Evolutionary conservation across 1,140 invertebrate genomes (phyloP).

Genomic region (Asobara japonica): DNA sequence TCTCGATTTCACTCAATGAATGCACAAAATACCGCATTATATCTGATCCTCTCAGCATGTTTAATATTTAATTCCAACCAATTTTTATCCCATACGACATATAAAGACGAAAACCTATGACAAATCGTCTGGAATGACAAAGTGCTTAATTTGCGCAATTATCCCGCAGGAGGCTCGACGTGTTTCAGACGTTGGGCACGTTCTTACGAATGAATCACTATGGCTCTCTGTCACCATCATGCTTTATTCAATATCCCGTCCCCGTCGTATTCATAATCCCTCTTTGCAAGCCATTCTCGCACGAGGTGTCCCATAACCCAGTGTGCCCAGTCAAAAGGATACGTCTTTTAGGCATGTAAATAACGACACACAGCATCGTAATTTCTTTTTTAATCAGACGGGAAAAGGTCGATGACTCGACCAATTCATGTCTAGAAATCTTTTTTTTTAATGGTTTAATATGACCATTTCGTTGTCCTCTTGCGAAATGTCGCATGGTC

Average conservation of each 20-base stretch:
- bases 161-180: conserved; percentile 1
- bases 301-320: conserved; percentile 7
- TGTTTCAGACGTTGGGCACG: conserved; percentile 7
- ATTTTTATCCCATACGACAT: neutral
- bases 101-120: conserved; percentile 18
- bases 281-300: neutral
- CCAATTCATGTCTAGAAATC: neutral
- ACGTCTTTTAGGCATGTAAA: conserved; percentile 12
- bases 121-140: conserved; percentile 14
- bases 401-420: conserved; percentile 8
- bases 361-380: neutral
- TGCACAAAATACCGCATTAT: too few relatives aligned
- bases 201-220: conserved; percentile 2
- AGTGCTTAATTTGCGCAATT: conserved; percentile 17
- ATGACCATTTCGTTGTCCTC: neutral
- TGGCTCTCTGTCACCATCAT: neutral
- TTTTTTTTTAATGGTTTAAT: neutral
- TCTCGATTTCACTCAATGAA: too few relatives aligned
- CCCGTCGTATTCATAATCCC: conserved; percentile 7
- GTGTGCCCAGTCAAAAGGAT: neutral
- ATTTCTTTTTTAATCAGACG: neutral
- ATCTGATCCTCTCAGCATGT: neutral
- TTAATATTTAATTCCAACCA: neutral
- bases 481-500: too few relatives aligned
- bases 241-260: conserved; percentile 7